These are phyloP conservation scores for Cistogaster globosa DNA, from an alignment of 2,888 invertebrate genomes.

Conservation along the genomic window DNA sequence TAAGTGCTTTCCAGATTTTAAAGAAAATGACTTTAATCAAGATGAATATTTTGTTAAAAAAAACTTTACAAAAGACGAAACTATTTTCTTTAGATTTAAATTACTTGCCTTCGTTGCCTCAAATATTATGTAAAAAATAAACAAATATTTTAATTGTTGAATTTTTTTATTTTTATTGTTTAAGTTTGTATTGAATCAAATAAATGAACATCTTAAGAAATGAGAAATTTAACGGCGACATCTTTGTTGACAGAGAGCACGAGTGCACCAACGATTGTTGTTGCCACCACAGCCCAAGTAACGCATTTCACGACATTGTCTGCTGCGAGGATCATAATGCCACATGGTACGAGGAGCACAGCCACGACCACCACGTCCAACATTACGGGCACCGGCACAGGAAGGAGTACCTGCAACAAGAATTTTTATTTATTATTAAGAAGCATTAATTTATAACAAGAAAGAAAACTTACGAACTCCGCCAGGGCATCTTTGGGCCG, in stretches of 20 bases:
- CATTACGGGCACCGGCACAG: constrained; percentile 9
- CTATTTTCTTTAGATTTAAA: too few relatives aligned
- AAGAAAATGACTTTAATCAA: too few relatives aligned
- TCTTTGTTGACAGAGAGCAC: constrained; percentile 29
- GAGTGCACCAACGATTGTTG: constrained; percentile 64
- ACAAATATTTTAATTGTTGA: too few relatives aligned
- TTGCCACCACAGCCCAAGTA: constrained; percentile 69
- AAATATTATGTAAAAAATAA: too few relatives aligned
- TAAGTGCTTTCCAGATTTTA: too few relatives aligned
- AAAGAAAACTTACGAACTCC: constrained; percentile 10
- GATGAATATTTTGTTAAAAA: too few relatives aligned
- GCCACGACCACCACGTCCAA: constrained; percentile 6
- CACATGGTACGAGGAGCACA: constrained; percentile 36
- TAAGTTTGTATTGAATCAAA: too few relatives aligned
- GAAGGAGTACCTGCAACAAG: not conserved
- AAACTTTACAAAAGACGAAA: too few relatives aligned
- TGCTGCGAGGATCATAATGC: constrained; percentile 45
- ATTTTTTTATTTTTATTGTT: too few relatives aligned
- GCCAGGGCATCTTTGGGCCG: constrained; percentile 13
- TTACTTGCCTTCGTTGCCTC: too few relatives aligned
- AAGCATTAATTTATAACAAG: not conserved
- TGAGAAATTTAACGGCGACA: too few relatives aligned
- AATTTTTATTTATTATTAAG: not conserved
- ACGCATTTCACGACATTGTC: constrained; percentile 42
- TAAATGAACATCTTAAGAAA: too few relatives aligned